These are phyloP conservation scores for Xanthia togata DNA, from an alignment of 2,888 invertebrate genomes.

Conservation along the genomic window DNA sequence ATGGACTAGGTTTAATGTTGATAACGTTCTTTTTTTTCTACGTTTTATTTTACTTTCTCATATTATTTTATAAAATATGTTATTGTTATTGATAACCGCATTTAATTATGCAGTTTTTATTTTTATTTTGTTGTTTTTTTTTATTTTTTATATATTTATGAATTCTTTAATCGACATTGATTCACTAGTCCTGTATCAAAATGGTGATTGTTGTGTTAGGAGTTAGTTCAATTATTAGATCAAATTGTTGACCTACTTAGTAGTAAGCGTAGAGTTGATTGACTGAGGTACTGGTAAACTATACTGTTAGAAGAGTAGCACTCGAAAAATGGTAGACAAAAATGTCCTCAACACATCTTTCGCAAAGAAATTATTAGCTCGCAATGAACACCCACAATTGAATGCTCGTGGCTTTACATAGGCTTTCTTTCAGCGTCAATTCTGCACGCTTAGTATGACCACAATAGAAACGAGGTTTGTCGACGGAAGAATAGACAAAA, in stretches of 20 bases:
- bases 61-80: neutral
- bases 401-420: neutral
- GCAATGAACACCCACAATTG: neutral
- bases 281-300: constrained; percentile 23
- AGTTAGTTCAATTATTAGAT: constrained; percentile 63
- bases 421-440: neutral
- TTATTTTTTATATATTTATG: neutral
- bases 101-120: neutral
- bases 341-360: neutral
- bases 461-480: no score
- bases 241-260: constrained; percentile 53
- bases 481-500: no score
- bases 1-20: constrained; percentile 26
- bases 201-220: constrained; percentile 14
- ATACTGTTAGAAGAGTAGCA: neutral
- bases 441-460: no score
- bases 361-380: neutral
- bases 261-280: constrained; percentile 30
- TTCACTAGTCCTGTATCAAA: constrained; percentile 41
- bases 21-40: neutral
- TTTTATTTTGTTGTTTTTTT: neutral
- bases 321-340: neutral
- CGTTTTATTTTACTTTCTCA: neutral
- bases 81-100: neutral
- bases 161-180: neutral